Evolutionary conservation across 2,888 invertebrate genomes (phyloP).

Genomic region (Eulithis prunata): DNA sequence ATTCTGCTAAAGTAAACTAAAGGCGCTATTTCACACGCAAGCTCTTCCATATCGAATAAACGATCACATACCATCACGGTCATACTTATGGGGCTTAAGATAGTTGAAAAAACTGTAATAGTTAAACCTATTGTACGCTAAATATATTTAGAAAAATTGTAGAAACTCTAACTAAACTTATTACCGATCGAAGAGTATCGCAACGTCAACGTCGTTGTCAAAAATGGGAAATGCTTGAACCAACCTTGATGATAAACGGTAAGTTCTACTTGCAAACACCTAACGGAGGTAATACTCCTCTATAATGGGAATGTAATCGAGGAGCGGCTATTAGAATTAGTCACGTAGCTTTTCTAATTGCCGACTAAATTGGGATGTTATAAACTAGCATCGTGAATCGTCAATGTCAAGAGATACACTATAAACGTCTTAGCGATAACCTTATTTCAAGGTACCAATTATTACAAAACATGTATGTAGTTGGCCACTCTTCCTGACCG

Average conservation of each 20-base stretch:
- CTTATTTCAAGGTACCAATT: constrained; percentile 33
- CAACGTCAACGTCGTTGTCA: constrained; percentile 57
- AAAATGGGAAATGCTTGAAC: constrained; percentile 46
- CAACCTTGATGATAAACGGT: constrained; percentile 53
- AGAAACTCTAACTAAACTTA: constrained; percentile 70
- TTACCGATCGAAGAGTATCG: constrained; percentile 63
- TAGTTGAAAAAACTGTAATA: constrained; percentile 59
- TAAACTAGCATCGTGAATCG: constrained; percentile 17
- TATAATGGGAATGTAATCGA: constrained; percentile 41
- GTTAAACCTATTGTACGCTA: constrained; percentile 73
- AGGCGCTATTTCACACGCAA: constrained; percentile 51
- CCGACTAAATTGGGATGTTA: constrained; percentile 23
- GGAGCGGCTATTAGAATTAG: constrained; percentile 33
- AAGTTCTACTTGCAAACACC: constrained; percentile 34
- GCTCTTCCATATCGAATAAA: constrained; percentile 45
- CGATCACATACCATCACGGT: constrained; percentile 47
- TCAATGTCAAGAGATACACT: constrained; percentile 31
- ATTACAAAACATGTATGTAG: constrained; percentile 8
- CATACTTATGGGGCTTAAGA: constrained; percentile 57
- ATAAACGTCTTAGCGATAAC: constrained; percentile 30
- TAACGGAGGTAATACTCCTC: constrained; percentile 29
- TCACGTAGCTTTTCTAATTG: constrained; percentile 25
- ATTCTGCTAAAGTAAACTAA: constrained; percentile 43
- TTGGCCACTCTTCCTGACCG: constrained; percentile 9
- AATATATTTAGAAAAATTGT: constrained; percentile 69